These are phyloP conservation scores for Meloidogyne chitwoodi DNA, from an alignment of 1,140 invertebrate species.

Conservation along the genomic window DNA sequence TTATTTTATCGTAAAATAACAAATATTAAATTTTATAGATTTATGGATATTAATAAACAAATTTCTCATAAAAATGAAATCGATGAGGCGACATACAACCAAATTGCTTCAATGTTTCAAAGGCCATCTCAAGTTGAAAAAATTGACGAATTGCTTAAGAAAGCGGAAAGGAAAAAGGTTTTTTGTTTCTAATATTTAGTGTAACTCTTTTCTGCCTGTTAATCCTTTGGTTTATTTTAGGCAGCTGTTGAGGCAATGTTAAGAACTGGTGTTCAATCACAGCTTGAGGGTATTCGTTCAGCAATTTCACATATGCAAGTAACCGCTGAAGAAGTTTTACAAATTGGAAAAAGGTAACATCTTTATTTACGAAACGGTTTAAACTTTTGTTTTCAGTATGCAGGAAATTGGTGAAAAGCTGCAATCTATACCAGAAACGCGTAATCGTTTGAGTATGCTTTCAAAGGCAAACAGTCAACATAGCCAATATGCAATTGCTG, in stretches of 20 bases:
- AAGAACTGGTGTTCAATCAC: slow-evolving; percentile 96
- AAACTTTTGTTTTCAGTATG: slow-evolving; percentile 61
- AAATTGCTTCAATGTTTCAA: slow-evolving; percentile 88
- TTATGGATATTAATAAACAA: neutral
- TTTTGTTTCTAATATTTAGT: too few species aligned
- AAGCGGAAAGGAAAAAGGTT: slow-evolving; percentile 66
- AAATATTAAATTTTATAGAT: neutral
- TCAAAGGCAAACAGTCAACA: slow-evolving; percentile 86
- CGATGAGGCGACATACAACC: slow-evolving; percentile 76
- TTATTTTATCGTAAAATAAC: neutral
- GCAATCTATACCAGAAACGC: slow-evolving; percentile 69
- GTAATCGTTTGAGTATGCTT: slow-evolving; percentile 75
- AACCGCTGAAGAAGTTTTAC: slow-evolving; percentile 75
- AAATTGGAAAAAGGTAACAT: slow-evolving; percentile 71
- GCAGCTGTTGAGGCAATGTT: slow-evolving; percentile 92
- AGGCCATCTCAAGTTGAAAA: slow-evolving; percentile 91
- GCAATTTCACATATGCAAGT: slow-evolving; percentile 83
- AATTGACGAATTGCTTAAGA: slow-evolving; percentile 77
- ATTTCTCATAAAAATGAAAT: slow-evolving; percentile 57
- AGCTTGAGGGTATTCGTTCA: slow-evolving; percentile 87
- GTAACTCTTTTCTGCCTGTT: too few species aligned
- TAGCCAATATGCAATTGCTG: slow-evolving; percentile 85
- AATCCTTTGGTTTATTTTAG: slow-evolving; percentile 72
- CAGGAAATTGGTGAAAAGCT: slow-evolving; percentile 69
- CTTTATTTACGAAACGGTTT: slow-evolving; percentile 6